Evolutionary conservation across 2,888 invertebrate species (phyloP).

Genomic region (Mesorhabditis sp.): DNA sequence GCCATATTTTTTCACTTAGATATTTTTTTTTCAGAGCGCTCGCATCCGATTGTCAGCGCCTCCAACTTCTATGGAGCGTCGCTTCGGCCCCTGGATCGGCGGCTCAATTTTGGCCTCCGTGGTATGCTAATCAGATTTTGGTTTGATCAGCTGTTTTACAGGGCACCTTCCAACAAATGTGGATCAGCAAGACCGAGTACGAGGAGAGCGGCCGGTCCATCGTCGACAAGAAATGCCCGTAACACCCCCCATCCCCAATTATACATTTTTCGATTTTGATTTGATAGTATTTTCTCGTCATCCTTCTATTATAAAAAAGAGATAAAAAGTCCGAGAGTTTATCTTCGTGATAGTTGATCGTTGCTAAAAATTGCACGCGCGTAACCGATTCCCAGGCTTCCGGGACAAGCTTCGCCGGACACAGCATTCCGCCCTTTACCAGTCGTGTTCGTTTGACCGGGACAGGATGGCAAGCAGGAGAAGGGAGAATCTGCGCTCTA

Average conservation of each 20-base stretch:
- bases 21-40: constrained; percentile 68
- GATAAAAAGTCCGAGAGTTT: not conserved
- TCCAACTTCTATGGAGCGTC: constrained; percentile 81
- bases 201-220: constrained; percentile 95
- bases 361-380: constrained; percentile 12
- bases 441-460: too few species aligned
- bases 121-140: constrained; percentile 50
- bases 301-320: not conserved
- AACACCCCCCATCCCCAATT: constrained; percentile 10
- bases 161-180: constrained; percentile 99
- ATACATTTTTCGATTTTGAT: not conserved
- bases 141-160: constrained; percentile 42
- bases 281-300: too few species aligned
- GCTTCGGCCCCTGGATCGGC: constrained; percentile 97
- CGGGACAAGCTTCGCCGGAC: too few species aligned
- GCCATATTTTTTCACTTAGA: constrained; percentile 9
- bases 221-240: constrained; percentile 83
- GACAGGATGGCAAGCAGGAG: too few species aligned
- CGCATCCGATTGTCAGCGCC: constrained; percentile 83
- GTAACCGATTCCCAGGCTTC: too few species aligned
- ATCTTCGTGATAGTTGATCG: not conserved
- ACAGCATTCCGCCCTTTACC: too few species aligned
- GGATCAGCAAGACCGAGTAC: constrained; percentile 98
- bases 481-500: too few species aligned
- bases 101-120: constrained; percentile 96